phyloP scores from a whole-genome alignment of 2,888 invertebrate species.

The Athrips mouffetella region DNA sequence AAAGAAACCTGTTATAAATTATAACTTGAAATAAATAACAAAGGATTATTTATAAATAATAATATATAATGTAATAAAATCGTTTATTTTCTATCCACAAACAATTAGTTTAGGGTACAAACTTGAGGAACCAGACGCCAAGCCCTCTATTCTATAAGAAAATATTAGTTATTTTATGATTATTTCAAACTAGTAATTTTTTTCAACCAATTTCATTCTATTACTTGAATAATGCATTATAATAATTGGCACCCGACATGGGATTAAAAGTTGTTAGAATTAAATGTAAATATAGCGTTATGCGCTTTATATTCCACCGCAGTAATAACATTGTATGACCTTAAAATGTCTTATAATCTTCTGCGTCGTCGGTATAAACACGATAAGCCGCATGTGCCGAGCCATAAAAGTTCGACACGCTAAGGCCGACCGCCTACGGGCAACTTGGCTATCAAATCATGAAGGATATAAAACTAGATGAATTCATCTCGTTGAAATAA shows the following conservation, averaged over 20 bases:
- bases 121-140: no score
- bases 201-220: background rate
- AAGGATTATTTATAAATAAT: no score
- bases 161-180: no score
- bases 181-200: no score
- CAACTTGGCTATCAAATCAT: background rate
- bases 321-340: background rate
- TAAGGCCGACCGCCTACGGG: slow-evolving; percentile 11
- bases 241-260: slow-evolving; percentile 14
- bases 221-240: background rate
- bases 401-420: slow-evolving; percentile 2
- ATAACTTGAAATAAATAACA: no score
- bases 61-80: no score
- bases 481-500: background rate
- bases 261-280: slow-evolving; percentile 1
- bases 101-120: no score
- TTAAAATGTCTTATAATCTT: background rate
- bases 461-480: background rate
- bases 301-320: background rate
- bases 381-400: background rate
- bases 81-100: no score
- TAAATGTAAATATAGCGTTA: background rate
- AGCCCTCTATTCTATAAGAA: no score
- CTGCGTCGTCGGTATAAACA: background rate
- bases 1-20: no score